These are phyloP conservation scores for Syngnathus floridae DNA, from an alignment of 2,113 vertebrate species.

Conservation along the genomic window DNA sequence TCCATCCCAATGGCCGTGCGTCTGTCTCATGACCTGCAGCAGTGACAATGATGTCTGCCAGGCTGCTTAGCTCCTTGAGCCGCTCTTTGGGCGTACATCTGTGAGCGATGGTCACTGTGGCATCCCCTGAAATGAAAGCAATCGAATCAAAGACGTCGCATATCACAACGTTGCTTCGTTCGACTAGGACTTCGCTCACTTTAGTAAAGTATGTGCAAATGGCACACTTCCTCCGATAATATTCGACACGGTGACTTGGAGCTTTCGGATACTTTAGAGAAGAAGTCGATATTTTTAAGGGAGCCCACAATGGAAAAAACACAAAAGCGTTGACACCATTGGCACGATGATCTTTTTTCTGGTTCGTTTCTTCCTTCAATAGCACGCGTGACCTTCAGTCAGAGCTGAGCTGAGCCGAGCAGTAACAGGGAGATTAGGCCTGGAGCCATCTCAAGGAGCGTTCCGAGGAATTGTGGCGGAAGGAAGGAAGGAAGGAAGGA, in stretches of 20 bases:
- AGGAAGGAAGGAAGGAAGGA: constrained; percentile 1
- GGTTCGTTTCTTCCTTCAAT: background rate
- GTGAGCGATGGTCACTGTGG: constrained; percentile 86
- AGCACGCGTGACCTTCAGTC: constrained; percentile 8
- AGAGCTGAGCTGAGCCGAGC: background rate
- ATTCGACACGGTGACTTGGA: no score
- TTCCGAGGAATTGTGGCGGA: constrained; percentile 2
- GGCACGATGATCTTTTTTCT: constrained; percentile 3
- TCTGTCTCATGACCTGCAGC: constrained; percentile 72
- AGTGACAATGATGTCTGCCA: constrained; percentile 81
- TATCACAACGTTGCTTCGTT: no score
- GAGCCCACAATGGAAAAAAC: no score
- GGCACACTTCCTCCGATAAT: no score
- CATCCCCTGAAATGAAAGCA: constrained; percentile 75
- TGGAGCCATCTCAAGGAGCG: background rate
- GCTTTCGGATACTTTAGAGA: no score
- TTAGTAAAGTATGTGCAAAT: no score
- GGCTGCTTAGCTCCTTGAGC: constrained; percentile 74
- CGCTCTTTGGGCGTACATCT: constrained; percentile 81
- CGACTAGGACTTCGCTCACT: no score
- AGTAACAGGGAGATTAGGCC: constrained; percentile 6
- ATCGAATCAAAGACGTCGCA: background rate
- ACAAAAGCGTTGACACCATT: constrained; percentile 2
- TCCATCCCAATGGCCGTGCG: no score
- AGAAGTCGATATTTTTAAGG: no score